A percentile compares a stretch with the other conserved stretches of the same genome.
phyloP scores from a whole-genome alignment of 2,113 vertebrate genomes.

The Neodon shergylaensis region DNA sequence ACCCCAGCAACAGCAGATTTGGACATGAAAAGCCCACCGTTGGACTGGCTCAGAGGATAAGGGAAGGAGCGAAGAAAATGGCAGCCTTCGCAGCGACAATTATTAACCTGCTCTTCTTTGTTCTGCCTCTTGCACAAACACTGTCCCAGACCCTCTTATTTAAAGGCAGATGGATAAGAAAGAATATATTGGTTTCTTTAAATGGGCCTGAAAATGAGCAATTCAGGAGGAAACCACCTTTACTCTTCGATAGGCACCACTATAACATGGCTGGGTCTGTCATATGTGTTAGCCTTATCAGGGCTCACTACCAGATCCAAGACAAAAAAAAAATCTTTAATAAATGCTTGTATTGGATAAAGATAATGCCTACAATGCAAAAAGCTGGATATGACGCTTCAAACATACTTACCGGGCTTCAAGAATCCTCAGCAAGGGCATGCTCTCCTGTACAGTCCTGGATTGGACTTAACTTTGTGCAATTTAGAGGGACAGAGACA shows the following conservation, averaged over 20 bases:
- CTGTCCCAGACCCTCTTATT: not conserved
- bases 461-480: not conserved
- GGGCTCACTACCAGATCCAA: not conserved
- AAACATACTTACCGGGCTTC: not conserved
- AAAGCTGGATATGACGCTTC: not conserved
- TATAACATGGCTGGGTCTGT: not conserved
- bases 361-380: not conserved
- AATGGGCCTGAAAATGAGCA: not conserved
- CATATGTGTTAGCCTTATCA: not conserved
- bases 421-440: not conserved
- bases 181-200: not conserved
- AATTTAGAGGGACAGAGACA: not conserved
- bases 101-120: constrained; percentile 30
- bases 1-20: not conserved
- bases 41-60: not conserved
- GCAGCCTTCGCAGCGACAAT: not conserved
- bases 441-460: not conserved
- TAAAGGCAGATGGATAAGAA: not conserved
- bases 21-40: not conserved
- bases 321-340: not conserved
- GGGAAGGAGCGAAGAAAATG: not conserved
- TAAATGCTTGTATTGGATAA: not conserved
- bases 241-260: not conserved
- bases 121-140: constrained; percentile 26
- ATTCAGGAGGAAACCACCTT: not conserved